Evolutionary conservation across 2,113 vertebrate species (phyloP).

Genomic region (Heptranchias perlo): DNA sequence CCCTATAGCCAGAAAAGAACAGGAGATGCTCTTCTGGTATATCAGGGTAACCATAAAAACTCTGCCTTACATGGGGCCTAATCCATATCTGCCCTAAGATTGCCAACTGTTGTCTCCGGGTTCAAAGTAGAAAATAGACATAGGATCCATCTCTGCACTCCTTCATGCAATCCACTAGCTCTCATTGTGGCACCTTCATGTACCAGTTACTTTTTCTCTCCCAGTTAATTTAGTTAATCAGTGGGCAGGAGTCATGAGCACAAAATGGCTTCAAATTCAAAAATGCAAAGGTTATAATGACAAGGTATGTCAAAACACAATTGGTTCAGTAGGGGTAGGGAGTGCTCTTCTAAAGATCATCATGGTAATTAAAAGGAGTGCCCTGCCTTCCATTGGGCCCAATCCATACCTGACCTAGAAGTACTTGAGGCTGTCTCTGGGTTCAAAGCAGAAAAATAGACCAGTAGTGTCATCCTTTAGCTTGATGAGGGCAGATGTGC

Average conservation of each 20-base stretch:
- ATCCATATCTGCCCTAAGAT: neutral
- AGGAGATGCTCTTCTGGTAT: neutral
- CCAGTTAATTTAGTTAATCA: neutral
- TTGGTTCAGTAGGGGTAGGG: neutral
- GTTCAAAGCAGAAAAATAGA: neutral
- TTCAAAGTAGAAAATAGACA: neutral
- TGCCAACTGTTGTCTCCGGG: neutral
- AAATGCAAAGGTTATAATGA: neutral
- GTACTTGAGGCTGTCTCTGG: neutral
- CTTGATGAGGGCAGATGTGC: conserved; percentile 10
- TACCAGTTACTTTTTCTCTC: neutral
- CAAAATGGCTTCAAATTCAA: conserved; percentile 17
- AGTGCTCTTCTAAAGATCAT: neutral
- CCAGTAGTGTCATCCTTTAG: neutral
- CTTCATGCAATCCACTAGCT: neutral
- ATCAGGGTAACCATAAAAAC: neutral
- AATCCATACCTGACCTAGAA: conserved; percentile 3
- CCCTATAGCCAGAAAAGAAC: neutral
- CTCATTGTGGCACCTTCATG: neutral
- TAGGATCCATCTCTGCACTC: neutral
- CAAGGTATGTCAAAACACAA: neutral
- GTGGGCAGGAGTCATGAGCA: neutral
- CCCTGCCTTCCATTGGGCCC: neutral
- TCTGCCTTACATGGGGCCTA: neutral
- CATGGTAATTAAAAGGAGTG: neutral